Conservation (phyloP, 2,888 invertebrate genomes). For the Labia minor region DNA sequence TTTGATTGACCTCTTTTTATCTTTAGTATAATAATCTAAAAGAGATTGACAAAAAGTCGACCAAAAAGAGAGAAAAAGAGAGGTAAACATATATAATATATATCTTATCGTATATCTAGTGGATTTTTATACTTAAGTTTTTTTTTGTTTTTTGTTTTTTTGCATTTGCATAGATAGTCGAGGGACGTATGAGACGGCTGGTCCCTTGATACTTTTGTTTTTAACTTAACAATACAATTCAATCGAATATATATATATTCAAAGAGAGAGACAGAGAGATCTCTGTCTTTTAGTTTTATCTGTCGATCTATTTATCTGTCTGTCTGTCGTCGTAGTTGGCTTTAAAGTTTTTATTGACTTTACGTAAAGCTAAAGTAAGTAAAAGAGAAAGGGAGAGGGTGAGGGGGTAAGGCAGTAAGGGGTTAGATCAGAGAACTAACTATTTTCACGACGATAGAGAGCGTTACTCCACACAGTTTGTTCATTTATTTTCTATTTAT, state of each 20-base stretch:
- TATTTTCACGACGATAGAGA: not conserved
- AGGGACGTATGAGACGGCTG: not conserved
- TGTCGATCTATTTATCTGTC: not conserved
- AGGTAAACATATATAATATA: not conserved
- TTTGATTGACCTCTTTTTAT: not conserved
- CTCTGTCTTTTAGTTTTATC: not conserved
- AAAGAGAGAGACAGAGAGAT: not conserved
- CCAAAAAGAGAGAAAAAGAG: not conserved
- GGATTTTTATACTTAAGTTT: not conserved
- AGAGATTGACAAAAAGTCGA: no score
- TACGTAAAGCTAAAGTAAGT: not conserved
- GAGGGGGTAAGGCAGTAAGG: not conserved
- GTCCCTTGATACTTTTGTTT: conserved; percentile 1
- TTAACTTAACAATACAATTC: conserved; percentile 3
- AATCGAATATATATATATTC: not conserved
- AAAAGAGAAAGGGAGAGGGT: not conserved
- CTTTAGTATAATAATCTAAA: no score
- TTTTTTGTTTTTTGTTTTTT: no score
- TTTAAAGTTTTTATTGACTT: conserved; percentile 13
- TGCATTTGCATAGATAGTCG: not conserved
- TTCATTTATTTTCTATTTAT: conserved; percentile 13
- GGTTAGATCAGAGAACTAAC: not conserved
- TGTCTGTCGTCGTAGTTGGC: not conserved
- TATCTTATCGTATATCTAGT: conserved; percentile 4
- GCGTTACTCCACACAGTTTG: not conserved